Conservation (phyloP, 2,888 invertebrate genomes). For the Andrena minutula region DNA sequence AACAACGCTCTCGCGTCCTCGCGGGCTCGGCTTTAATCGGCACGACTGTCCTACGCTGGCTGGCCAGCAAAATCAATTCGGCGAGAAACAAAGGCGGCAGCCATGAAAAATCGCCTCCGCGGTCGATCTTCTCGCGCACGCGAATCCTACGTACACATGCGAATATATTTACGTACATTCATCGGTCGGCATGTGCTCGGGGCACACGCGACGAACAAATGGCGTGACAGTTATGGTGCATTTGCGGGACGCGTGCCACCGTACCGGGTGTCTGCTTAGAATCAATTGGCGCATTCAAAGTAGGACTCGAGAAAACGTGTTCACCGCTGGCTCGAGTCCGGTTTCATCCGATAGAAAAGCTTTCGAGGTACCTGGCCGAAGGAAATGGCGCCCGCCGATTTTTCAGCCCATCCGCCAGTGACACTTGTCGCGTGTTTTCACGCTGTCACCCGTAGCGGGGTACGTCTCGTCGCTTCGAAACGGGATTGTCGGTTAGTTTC, state of each 20-base stretch:
- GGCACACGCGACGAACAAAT: conserved; percentile 68
- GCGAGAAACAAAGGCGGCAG: conserved; percentile 58
- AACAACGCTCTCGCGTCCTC: conserved; percentile 10
- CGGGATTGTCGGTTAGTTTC: conserved; percentile 17
- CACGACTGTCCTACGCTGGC: conserved; percentile 31
- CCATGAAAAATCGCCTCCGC: conserved; percentile 69
- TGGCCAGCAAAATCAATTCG: conserved; percentile 75
- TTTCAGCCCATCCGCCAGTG: background rate
- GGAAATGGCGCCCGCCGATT: background rate
- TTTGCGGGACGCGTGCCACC: conserved; percentile 70
- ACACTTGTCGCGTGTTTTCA: conserved; percentile 12
- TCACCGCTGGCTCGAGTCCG: conserved; percentile 19
- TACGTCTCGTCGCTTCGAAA: conserved; percentile 6
- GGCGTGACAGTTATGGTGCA: conserved; percentile 71
- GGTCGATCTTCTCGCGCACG: conserved; percentile 61
- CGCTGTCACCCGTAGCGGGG: conserved; percentile 1
- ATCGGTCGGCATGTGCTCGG: conserved; percentile 44
- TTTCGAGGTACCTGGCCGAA: background rate
- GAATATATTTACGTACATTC: conserved; percentile 34
- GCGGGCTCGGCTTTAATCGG: conserved; percentile 27
- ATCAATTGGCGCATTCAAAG: conserved; percentile 57
- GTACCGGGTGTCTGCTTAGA: conserved; percentile 69
- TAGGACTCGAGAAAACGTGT: conserved; percentile 7
- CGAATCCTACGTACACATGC: conserved; percentile 43
- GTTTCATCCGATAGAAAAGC: background rate